phyloP scores from a whole-genome alignment of 2,113 vertebrate genomes.

The Gnathonemus longibarbis region DNA sequence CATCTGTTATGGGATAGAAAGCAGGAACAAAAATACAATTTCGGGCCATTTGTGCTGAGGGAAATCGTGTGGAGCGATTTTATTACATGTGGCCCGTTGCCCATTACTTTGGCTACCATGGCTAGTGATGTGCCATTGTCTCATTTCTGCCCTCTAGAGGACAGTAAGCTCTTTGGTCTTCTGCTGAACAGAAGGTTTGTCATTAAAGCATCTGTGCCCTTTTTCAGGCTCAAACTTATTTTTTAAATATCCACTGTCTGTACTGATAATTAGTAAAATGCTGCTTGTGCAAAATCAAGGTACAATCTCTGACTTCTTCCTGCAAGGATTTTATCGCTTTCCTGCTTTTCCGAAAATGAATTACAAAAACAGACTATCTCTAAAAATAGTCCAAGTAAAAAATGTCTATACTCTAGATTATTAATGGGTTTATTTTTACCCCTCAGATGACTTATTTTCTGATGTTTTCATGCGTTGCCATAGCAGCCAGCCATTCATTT shows the following conservation, averaged over 20 bases:
- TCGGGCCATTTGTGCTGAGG: neutral
- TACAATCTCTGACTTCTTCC: neutral
- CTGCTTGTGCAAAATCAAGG: neutral
- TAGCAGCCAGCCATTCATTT: slow-evolving; percentile 31
- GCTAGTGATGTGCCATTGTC: neutral
- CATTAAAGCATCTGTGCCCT: neutral
- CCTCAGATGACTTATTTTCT: neutral
- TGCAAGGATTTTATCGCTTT: neutral
- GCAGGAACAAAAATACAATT: neutral
- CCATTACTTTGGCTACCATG: neutral
- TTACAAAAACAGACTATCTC: neutral
- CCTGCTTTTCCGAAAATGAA: neutral
- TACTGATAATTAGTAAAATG: neutral
- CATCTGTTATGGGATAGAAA: neutral
- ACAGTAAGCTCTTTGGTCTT: neutral
- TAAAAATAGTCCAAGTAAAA: neutral
- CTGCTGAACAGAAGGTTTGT: neutral
- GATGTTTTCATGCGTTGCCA: slow-evolving; percentile 32
- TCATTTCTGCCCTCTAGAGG: neutral
- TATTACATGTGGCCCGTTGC: neutral
- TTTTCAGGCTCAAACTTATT: neutral
- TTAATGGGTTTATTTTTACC: neutral
- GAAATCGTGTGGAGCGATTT: neutral
- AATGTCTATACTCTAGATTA: neutral
- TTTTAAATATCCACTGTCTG: neutral